phyloP scores from a whole-genome alignment of 2,797 vertebrate species.

The Orientallactaga sibirica region DNA sequence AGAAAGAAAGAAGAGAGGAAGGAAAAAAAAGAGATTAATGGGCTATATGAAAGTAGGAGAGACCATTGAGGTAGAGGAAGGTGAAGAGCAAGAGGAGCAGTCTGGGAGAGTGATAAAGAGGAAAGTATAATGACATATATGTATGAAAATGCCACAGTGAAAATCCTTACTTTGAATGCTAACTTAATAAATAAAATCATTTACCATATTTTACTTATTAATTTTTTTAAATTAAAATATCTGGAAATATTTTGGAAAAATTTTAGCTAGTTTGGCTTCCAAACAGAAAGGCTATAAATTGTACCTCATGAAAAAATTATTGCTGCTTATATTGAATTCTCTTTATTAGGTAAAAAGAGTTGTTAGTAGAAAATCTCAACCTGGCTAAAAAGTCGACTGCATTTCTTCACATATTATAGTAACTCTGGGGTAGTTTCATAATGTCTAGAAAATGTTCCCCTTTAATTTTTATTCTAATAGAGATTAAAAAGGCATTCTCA shows the following conservation, averaged over 20 bases:
- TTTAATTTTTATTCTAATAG: constrained; percentile 59
- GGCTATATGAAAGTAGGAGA: neutral
- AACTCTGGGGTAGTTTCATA: neutral
- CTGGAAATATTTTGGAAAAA: constrained; percentile 8
- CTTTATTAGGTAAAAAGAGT: constrained; percentile 30
- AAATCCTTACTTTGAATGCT: neutral
- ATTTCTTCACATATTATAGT: constrained; percentile 27
- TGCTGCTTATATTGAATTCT: neutral
- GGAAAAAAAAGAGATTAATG: neutral
- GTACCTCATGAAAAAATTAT: constrained; percentile 22
- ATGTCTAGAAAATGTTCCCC: constrained; percentile 12
- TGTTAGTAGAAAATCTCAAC: constrained; percentile 42
- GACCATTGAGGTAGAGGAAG: neutral
- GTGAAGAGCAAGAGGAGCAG: neutral
- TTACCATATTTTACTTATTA: neutral
- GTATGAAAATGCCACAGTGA: neutral
- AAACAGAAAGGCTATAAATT: constrained; percentile 38
- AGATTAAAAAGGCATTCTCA: constrained; percentile 38
- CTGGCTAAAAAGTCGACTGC: neutral
- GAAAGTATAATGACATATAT: neutral
- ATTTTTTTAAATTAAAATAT: neutral
- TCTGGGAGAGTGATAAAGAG: no score
- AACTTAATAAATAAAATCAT: constrained; percentile 2
- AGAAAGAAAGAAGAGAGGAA: neutral
- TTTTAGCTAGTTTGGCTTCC: constrained; percentile 45